These are phyloP conservation scores for Bruchidius siliquastri DNA, from an alignment of 2,888 invertebrate species.

Conservation along the genomic window DNA sequence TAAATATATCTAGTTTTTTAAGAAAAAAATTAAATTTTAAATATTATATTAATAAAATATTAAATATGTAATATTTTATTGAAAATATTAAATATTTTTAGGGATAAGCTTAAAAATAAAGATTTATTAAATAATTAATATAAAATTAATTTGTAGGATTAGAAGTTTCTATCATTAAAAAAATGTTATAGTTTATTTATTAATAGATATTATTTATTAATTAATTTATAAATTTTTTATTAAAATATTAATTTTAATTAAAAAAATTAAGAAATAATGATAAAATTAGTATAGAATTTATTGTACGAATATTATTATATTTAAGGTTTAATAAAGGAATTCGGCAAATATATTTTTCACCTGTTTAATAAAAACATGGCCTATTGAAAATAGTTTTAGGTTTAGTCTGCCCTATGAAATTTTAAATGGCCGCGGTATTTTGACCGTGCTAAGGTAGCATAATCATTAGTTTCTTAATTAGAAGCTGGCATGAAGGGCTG, in stretches of 20 bases:
- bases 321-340: constrained; percentile 51
- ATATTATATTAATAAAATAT: no score
- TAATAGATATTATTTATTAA: background rate
- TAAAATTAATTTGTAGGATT: no score
- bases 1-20: no score
- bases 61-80: no score
- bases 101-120: no score
- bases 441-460: constrained; percentile 79
- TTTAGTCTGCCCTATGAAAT: constrained; percentile 65
- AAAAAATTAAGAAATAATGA: constrained; percentile 45
- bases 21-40: no score
- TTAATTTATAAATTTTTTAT: constrained; percentile 3
- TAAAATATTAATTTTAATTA: constrained; percentile 1
- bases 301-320: constrained; percentile 60
- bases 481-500: constrained; percentile 72
- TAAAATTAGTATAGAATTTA: constrained; percentile 41
- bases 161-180: constrained; percentile 1
- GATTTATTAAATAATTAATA: no score
- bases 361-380: constrained; percentile 4
- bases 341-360: constrained; percentile 2
- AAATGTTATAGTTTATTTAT: background rate
- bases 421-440: constrained; percentile 67
- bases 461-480: constrained; percentile 77
- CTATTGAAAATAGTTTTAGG: constrained; percentile 42
- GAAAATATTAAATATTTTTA: no score